Conservation (phyloP, 1,140 invertebrate genomes). For the Whitmania pigra region DNA sequence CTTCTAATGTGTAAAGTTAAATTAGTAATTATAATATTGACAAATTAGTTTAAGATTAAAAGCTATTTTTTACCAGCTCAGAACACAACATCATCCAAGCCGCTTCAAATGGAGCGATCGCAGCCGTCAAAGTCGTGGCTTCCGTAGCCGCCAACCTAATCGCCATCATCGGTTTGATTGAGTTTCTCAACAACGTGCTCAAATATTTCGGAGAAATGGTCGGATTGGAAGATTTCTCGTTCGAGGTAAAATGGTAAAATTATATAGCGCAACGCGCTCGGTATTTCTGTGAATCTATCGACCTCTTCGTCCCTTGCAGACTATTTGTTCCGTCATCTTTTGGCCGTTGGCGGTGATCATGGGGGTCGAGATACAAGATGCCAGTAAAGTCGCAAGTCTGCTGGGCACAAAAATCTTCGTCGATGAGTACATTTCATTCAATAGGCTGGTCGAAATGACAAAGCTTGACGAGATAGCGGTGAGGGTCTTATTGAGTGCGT, state of each 20-base stretch:
- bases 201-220: constrained; percentile 65
- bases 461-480: constrained; percentile 49
- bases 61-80: constrained; percentile 46
- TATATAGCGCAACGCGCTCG: too few species aligned
- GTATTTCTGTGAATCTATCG: too few species aligned
- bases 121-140: constrained; percentile 65
- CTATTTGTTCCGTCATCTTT: constrained; percentile 39
- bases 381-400: constrained; percentile 26
- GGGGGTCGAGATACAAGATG: constrained; percentile 32
- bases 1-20: too few species aligned
- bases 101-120: constrained; percentile 68
- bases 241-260: constrained; percentile 22
- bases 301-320: constrained; percentile 25
- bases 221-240: constrained; percentile 42
- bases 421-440: constrained; percentile 28
- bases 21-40: too few species aligned
- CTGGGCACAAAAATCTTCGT: constrained; percentile 28
- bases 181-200: constrained; percentile 66
- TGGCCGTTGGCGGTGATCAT: constrained; percentile 39
- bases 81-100: constrained; percentile 74
- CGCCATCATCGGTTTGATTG: constrained; percentile 73
- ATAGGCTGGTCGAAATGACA: constrained; percentile 49
- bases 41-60: too few species aligned
- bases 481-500: constrained; percentile 11
- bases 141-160: constrained; percentile 82